Base-by-base conservation (phyloP, 2,113 vertebrate species). In the Neomonachus schauinslandi region DNA sequence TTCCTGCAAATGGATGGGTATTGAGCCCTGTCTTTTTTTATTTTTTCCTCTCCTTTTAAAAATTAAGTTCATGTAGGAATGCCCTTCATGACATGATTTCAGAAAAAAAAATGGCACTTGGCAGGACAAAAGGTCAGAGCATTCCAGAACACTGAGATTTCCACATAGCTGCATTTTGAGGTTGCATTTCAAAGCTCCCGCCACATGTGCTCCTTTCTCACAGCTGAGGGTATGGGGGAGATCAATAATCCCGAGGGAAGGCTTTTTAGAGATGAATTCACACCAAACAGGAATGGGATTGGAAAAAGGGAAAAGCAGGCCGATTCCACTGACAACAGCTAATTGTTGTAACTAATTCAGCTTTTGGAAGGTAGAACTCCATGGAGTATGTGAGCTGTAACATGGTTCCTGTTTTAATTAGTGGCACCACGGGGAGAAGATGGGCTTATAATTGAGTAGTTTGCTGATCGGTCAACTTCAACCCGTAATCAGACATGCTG, bases 141-240 rank as follows among this genome's bases (percentile, higher is more conserved):
- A 98, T 98, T 98, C 98, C 98, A 98, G 85, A 98, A 90, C 95
- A 95, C 26, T 97, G 97, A 98, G 81, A 71, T 96, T 98, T 98
- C 94, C 96, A 98, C 98, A 21, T 11, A 98, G 81, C 74, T 98
- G 74, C 82, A 53, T 91, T 95, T 96, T 3, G 0, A 93, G 85
- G 96, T 67, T 98, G 0, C 42, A 76, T 98, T 97, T 98, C 98
- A 98, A 96, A 87, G 95, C 97, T 98, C 95, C 93, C 53, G 72
- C 91, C 96, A 95, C 71, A 77, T 95, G 79, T 81, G 89, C 83
- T 97, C 55, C 96, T 93, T 18, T 93, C 85, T 98, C 96, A 91
- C 7, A 10, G 93, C 14, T n/a, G 74, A 97, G 59, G n/a, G 63
- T 65, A 39, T 69, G 6, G 21, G 14, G 49, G 53, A 49, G 7